A percentile compares a stretch with the other conserved stretches of the same genome.
Conservation (phyloP, 1,140 invertebrate species). For the Pentalonia nigronervosa region DNA sequence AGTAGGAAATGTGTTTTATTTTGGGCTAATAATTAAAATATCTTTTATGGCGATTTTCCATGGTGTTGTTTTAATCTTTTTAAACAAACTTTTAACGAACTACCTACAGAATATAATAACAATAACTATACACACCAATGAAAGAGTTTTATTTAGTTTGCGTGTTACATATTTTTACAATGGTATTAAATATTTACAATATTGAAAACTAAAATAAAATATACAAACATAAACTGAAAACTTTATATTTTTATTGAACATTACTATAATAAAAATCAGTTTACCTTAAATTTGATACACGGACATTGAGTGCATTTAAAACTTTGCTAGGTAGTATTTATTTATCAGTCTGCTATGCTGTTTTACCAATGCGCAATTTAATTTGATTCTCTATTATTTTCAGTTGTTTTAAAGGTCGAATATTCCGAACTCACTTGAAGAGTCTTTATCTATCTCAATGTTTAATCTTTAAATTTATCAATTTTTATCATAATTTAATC, state of each 20-base stretch:
- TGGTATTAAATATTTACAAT: not conserved
- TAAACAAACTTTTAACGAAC: not conserved
- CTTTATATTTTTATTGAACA: not conserved
- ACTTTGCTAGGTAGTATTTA: not conserved
- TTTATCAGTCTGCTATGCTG: not conserved
- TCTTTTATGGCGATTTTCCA: not conserved
- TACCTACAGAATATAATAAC: not conserved
- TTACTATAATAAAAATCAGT: not conserved
- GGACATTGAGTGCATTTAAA: not conserved
- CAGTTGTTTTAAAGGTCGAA: not conserved
- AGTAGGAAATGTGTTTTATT: not conserved
- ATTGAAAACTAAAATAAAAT: not conserved
- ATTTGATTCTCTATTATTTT: not conserved
- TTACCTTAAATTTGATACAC: not conserved
- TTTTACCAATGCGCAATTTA: not conserved
- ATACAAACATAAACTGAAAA: not conserved
- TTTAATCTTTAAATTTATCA: no score
- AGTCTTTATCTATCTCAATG: not conserved
- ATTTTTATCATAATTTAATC: no score
- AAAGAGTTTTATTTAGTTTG: not conserved
- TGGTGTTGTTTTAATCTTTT: not conserved
- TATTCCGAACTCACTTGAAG: not conserved
- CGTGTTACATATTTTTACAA: not conserved
- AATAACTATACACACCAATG: not conserved
- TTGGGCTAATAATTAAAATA: not conserved